Evolutionary conservation across 2,888 invertebrate species (phyloP).

Genomic region (Nebria salina): DNA sequence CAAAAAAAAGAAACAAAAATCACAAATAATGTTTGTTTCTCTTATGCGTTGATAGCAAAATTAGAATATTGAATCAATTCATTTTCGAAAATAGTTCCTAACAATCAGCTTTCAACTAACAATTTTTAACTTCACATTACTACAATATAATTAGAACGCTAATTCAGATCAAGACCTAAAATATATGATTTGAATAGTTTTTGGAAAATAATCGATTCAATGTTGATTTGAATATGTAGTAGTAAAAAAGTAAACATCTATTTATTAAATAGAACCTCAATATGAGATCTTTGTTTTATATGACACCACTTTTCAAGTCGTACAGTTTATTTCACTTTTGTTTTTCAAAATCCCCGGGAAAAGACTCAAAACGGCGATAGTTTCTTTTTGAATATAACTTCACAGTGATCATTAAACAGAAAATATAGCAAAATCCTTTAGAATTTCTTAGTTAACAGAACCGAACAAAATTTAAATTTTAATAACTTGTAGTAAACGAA

Average conservation of each 20-base stretch:
- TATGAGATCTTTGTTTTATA: slow-evolving; percentile 35
- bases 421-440: not conserved
- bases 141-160: too few relatives aligned
- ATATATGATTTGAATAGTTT: not conserved
- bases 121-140: too few relatives aligned
- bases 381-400: not conserved
- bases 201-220: not conserved
- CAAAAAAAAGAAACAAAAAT: slow-evolving; percentile 34
- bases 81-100: too few relatives aligned
- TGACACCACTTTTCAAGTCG: slow-evolving; percentile 2
- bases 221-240: not conserved
- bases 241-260: slow-evolving; percentile 18
- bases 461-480: not conserved
- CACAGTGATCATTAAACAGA: not conserved
- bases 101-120: too few relatives aligned
- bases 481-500: not conserved
- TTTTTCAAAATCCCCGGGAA: slow-evolving; percentile 30
- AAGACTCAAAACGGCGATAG: not conserved
- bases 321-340: slow-evolving; percentile 6
- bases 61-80: not conserved
- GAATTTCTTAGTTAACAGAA: not conserved
- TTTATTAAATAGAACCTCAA: slow-evolving; percentile 35
- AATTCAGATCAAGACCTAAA: not conserved
- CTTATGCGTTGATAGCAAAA: slow-evolving; percentile 28
- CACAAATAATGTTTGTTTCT: slow-evolving; percentile 25